Percentiles rank a stretch among this genome's conserved stretches.
phyloP scores from a whole-genome alignment of 2,113 vertebrate genomes.

The Ochotona princeps region DNA sequence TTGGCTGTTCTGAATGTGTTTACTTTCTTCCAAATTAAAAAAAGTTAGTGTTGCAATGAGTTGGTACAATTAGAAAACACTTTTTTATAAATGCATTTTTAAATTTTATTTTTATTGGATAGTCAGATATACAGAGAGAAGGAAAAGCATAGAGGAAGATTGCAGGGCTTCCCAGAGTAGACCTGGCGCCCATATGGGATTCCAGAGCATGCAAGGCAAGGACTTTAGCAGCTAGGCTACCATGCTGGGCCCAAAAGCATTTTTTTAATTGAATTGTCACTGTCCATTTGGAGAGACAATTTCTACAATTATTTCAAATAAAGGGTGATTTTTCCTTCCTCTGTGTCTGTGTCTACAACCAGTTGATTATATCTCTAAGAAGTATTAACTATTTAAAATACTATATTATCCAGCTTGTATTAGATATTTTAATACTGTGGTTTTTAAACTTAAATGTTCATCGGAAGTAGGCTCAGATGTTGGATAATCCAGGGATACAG shows the following conservation, averaged over 20 bases:
- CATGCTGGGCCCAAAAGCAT: too few relatives aligned
- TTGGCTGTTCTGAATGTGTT: conserved; percentile 4
- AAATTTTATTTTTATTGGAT: neutral
- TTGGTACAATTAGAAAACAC: conserved; percentile 23
- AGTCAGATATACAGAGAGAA: neutral
- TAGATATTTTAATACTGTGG: neutral
- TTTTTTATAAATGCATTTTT: neutral
- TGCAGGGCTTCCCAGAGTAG: too few relatives aligned
- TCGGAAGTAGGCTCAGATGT: neutral
- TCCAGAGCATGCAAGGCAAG: too few relatives aligned
- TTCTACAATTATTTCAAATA: conserved; percentile 40
- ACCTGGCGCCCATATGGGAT: too few relatives aligned
- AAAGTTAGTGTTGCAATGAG: neutral
- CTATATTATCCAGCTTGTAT: neutral
- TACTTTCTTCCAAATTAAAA: conserved; percentile 33
- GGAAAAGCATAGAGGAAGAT: too few relatives aligned
- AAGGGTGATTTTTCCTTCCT: neutral
- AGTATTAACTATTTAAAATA: conserved; percentile 32
- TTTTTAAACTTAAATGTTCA: neutral
- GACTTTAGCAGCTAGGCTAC: too few relatives aligned
- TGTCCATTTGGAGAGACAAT: conserved; percentile 17
- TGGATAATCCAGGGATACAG: neutral
- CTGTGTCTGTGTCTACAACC: neutral
- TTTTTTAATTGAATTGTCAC: neutral
- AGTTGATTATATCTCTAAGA: conserved; percentile 45